Evolutionary conservation across 1,140 invertebrate species (phyloP).

Genomic region (Stegodyphus dumicola): DNA sequence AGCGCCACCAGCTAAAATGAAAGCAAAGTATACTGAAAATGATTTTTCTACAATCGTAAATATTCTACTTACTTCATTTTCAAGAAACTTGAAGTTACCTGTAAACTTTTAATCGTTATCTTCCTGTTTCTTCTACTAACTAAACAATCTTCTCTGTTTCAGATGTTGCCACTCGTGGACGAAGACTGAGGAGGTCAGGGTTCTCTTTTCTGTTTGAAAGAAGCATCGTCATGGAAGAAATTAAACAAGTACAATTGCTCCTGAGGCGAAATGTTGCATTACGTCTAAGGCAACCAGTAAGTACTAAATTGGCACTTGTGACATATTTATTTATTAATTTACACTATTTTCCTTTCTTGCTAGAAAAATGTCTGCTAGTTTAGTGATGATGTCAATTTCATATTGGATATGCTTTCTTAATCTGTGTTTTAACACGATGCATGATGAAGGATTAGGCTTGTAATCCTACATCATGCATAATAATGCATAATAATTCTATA

Average conservation of each 20-base stretch:
- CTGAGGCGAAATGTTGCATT: slow-evolving; percentile 36
- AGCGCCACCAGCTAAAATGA: no score
- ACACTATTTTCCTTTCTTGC: background rate
- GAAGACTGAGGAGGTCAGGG: slow-evolving; percentile 22
- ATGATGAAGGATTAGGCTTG: no score
- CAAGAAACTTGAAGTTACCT: background rate
- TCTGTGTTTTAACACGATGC: no score
- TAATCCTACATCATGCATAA: no score
- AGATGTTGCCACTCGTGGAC: background rate
- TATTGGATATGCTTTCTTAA: no score
- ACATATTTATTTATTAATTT: background rate
- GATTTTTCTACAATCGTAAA: background rate
- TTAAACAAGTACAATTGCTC: slow-evolving; percentile 29
- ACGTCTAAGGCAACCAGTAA: slow-evolving; percentile 42
- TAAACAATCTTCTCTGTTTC: background rate
- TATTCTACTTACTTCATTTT: background rate
- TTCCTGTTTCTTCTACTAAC: background rate
- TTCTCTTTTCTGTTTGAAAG: no score
- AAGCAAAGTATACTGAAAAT: background rate
- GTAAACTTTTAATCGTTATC: background rate
- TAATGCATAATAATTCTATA: no score
- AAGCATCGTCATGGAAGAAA: slow-evolving; percentile 31
- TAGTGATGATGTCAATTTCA: no score
- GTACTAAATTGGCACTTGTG: background rate
- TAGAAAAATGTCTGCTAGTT: background rate